A percentile compares a stretch with the other conserved stretches of the same genome.
phyloP scores from a whole-genome alignment of 2,113 vertebrate genomes.

The Psettodes erumei region DNA sequence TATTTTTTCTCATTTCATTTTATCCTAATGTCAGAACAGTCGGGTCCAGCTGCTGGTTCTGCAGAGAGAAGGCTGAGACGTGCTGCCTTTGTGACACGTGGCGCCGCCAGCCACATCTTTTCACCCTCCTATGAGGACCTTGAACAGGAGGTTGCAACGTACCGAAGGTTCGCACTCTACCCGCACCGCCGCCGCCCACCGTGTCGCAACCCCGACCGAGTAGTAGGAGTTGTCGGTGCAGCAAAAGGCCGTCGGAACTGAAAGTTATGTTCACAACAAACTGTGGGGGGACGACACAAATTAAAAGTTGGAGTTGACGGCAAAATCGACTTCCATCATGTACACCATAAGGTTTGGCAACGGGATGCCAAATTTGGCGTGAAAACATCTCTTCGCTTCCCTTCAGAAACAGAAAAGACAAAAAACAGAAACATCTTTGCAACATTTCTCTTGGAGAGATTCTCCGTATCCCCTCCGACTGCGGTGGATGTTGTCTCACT shows the following conservation, averaged over 20 bases:
- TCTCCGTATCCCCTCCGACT: background rate
- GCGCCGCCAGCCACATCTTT: background rate
- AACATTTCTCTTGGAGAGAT: slow-evolving; percentile 7
- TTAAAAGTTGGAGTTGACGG: background rate
- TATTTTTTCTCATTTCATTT: background rate
- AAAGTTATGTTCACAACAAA: slow-evolving; percentile 4
- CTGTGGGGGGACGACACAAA: background rate
- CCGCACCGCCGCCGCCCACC: slow-evolving; percentile 28
- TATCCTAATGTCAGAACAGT: background rate
- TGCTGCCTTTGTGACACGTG: background rate
- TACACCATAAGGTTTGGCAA: too few species aligned
- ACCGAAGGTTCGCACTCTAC: background rate
- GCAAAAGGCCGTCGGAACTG: slow-evolving; percentile 19
- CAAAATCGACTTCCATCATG: background rate
- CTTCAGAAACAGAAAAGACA: background rate
- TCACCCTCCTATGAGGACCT: slow-evolving; percentile 18
- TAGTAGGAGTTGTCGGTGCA: slow-evolving; percentile 33
- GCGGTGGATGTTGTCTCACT: background rate
- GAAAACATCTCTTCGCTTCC: background rate
- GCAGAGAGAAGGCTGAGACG: background rate
- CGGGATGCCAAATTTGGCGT: background rate
- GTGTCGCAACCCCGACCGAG: slow-evolving; percentile 2
- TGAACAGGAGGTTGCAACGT: slow-evolving; percentile 11
- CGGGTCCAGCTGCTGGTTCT: background rate
- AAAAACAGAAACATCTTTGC: slow-evolving; percentile 13